Evolutionary conservation across 2,888 invertebrate genomes (phyloP).

Genomic region (Aproaerema taeniolella): DNA sequence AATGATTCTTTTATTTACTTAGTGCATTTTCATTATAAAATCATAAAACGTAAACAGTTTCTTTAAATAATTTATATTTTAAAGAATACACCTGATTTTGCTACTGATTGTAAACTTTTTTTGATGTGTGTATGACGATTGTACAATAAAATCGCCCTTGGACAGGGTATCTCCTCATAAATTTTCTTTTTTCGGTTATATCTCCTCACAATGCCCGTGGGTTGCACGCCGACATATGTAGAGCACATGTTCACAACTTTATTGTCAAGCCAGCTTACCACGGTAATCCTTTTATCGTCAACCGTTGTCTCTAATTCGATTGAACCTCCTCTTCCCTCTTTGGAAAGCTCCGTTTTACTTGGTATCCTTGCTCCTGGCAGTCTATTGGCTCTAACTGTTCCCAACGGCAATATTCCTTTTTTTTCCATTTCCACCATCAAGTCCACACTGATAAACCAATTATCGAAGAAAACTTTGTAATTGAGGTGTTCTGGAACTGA

Average conservation of each 20-base stretch:
- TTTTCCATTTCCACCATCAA: constrained; percentile 5
- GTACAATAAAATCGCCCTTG: constrained; percentile 3
- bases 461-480: constrained; percentile 33
- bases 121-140: too few species aligned
- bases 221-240: neutral
- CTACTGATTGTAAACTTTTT: too few species aligned
- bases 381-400: constrained; percentile 1
- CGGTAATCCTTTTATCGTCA: neutral
- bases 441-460: constrained; percentile 29
- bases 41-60: too few species aligned
- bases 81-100: too few species aligned
- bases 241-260: constrained; percentile 1
- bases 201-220: neutral
- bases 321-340: neutral
- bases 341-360: neutral
- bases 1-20: too few species aligned
- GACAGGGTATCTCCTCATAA: neutral
- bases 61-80: too few species aligned
- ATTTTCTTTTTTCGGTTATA: constrained; percentile 1
- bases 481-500: constrained; percentile 28
- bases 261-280: constrained; percentile 1
- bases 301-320: neutral
- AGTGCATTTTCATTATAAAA: too few species aligned
- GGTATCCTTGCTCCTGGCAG: neutral
- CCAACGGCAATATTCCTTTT: constrained; percentile 11